phyloP scores from a whole-genome alignment of 64 coral and sea anemone genomes.

The Actinia tenebrosa region DNA sequence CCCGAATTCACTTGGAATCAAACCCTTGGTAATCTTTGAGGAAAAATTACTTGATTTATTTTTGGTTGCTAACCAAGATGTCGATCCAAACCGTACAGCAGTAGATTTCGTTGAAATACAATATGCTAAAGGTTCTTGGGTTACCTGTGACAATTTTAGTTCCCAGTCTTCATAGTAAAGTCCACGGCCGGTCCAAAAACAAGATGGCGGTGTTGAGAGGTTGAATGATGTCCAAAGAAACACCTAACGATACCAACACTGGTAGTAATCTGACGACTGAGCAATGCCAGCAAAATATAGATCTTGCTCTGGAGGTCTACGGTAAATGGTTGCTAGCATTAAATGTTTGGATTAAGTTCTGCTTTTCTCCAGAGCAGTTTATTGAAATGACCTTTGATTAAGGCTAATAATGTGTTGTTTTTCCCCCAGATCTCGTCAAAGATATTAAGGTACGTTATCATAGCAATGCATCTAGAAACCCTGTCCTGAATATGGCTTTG shows the following conservation, averaged over 20 bases:
- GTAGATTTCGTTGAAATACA: no score
- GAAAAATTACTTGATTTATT: no score
- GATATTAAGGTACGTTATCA: constrained; percentile 17
- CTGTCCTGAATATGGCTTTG: no score
- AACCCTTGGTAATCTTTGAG: no score
- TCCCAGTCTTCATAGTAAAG: not conserved
- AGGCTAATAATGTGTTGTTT: not conserved
- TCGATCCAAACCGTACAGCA: no score
- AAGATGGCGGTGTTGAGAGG: not conserved
- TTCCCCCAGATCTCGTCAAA: constrained; percentile 18
- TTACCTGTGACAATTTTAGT: not conserved
- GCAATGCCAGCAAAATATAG: not conserved
- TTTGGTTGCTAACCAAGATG: no score
- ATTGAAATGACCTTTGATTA: not conserved
- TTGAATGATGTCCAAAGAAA: not conserved
- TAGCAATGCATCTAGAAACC: no score
- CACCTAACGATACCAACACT: not conserved
- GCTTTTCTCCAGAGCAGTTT: not conserved
- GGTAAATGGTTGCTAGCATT: not conserved
- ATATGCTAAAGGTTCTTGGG: not conserved
- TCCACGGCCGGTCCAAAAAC: not conserved
- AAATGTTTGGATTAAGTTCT: not conserved
- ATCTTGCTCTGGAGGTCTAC: constrained; percentile 22
- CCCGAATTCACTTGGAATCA: no score
- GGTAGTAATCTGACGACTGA: not conserved